Base-by-base conservation (phyloP, 30 jellyfish, hydroid and myxozoan species). In the Cassiopea xamachana region DNA sequence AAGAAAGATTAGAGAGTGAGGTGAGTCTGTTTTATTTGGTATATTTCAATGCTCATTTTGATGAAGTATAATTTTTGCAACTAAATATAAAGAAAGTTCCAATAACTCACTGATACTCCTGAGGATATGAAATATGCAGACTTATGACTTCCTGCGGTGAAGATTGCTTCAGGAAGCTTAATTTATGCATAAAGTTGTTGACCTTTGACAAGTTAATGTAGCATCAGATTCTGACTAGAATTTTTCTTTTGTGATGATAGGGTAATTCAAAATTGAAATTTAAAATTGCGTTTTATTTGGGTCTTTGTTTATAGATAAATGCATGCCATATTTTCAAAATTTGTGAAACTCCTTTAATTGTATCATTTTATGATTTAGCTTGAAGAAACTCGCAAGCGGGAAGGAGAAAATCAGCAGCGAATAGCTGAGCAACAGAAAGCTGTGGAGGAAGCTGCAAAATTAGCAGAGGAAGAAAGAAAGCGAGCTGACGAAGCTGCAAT, bases 341-440 rank as follows among this genome's bases (percentile, higher is more conserved):
- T 27, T 27, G 39, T 27, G 12, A 55, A 55, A 10, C 64, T 55
- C 12, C 64, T 55, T 55, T 10, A 55, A 55, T 55, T 55, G 7
- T 55, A 55, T 10, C 12, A 3, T 55, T 55, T 10, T 55, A 55
- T 55, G 64, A 10, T 55, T 55, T 55, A 91, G 97, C 94, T 95
- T 47, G 98, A 81, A 71, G 98, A 91, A 48, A 92, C 99, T 75
- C 97, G 93, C 73, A 18, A 17, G 48, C 74, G 97, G 48, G 98
- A 95, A 79, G 97, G 87, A 48, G 99, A 91, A 69, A 96, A 95
- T 51, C 91, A 83, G 61, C 91, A 89, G 71, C 70, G 81, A 76
- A 87, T 87, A 49, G 80, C 78, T 19, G 94, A 87, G 73, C 94
- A 87, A 51, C 88, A 75, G 51, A 73, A n/a, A 51, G 88, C 86